Conservation (phyloP, 2,113 vertebrate genomes). For the Azemiops feae region DNA sequence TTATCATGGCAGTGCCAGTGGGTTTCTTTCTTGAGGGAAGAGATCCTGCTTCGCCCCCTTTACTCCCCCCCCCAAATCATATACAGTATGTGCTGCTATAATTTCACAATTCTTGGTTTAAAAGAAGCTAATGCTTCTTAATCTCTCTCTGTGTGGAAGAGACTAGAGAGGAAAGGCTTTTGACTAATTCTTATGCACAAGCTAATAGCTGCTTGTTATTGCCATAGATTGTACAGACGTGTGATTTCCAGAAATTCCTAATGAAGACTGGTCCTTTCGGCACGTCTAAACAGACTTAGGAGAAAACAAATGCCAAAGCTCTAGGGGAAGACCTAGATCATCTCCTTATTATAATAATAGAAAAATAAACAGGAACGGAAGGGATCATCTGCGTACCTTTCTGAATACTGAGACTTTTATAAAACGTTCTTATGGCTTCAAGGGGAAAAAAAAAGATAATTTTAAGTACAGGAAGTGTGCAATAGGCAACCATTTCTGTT, state of each 20-base stretch:
- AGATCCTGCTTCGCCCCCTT: not conserved
- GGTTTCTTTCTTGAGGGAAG: not conserved
- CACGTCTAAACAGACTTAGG: not conserved
- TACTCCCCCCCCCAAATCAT: not conserved
- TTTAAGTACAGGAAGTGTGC: not conserved
- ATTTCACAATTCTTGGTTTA: not conserved
- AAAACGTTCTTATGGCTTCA: not conserved
- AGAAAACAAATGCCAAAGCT: not conserved
- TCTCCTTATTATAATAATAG: not conserved
- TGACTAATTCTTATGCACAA: not conserved
- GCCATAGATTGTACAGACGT: not conserved
- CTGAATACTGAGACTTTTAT: not conserved
- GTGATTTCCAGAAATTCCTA: not conserved
- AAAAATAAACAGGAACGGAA: not conserved
- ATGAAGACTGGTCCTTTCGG: not conserved
- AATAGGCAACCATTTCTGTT: not conserved
- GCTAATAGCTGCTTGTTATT: not conserved
- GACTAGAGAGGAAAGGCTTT: not conserved
- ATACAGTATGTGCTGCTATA: not conserved
- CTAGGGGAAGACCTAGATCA: not conserved
- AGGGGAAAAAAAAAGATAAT: not conserved
- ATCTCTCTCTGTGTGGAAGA: not conserved
- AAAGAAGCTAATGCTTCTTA: not conserved
- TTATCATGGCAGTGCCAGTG: not conserved
- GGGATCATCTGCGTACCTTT: not conserved